These are phyloP conservation scores for Cryptops parisi DNA, from an alignment of 2,888 invertebrate genomes.

Conservation along the genomic window DNA sequence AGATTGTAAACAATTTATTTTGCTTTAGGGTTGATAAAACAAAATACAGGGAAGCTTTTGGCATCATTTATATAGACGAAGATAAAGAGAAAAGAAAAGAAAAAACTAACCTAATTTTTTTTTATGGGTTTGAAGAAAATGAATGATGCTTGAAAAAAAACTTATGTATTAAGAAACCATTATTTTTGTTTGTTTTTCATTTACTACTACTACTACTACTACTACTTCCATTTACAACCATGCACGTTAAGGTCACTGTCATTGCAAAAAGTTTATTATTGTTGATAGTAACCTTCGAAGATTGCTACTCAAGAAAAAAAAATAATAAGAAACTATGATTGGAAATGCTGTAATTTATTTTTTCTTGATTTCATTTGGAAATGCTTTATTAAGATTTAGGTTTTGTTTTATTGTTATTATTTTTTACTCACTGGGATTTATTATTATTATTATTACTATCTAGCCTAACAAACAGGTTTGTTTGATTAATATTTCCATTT, in stretches of 20 bases:
- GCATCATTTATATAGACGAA: background rate
- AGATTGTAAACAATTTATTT: constrained; percentile 2
- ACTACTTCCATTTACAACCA: background rate
- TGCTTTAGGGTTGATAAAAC: background rate
- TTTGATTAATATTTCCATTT: background rate
- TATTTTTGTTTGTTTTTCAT: background rate
- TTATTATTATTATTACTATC: background rate
- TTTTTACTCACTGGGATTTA: too few species aligned
- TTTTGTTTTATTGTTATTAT: background rate
- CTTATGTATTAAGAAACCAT: background rate
- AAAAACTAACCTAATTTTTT: too few species aligned
- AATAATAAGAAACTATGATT: too few species aligned
- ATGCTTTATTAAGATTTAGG: background rate
- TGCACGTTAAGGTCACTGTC: background rate
- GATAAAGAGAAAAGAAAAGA: too few species aligned
- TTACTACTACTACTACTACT: background rate
- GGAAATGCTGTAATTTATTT: background rate
- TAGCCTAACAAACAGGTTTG: background rate
- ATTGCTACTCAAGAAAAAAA: constrained; percentile 5
- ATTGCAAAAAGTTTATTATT: background rate
- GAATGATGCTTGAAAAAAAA: background rate
- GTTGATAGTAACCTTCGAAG: background rate
- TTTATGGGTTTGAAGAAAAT: background rate
- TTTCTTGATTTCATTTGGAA: background rate
- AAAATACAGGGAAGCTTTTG: background rate